Conservation (phyloP, 2,888 invertebrate genomes). For the Lochmaea crataegi region DNA sequence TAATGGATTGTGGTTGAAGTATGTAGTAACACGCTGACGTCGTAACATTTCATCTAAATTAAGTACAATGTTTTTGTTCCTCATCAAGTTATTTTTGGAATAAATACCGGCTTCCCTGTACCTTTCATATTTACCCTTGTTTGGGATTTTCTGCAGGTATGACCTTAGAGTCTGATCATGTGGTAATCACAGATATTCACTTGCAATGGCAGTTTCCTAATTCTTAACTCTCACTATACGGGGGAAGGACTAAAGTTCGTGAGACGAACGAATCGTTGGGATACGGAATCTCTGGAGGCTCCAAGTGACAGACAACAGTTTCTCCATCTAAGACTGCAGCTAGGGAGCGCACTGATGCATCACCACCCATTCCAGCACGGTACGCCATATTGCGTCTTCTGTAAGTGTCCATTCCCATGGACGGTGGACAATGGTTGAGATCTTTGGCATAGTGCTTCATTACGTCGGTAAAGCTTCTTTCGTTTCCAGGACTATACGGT, state of each 20-base stretch:
- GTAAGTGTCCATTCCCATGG: slow-evolving; percentile 67
- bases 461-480: slow-evolving; percentile 65
- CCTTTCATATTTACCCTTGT: slow-evolving; percentile 1
- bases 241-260: slow-evolving; percentile 70
- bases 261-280: slow-evolving; percentile 66
- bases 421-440: slow-evolving; percentile 65
- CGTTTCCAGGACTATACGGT: slow-evolving; percentile 78
- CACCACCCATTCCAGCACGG: slow-evolving; percentile 66
- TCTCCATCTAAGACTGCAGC: slow-evolving; percentile 88
- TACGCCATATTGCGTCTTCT: slow-evolving; percentile 62
- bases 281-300: slow-evolving; percentile 72
- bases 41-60: not conserved
- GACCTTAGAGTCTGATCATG: slow-evolving; percentile 64
- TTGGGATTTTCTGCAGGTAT: slow-evolving; percentile 47
- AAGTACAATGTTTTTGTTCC: not conserved
- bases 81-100: not conserved
- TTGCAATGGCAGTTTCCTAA: slow-evolving; percentile 64
- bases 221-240: slow-evolving; percentile 72
- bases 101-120: not conserved
- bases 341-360: slow-evolving; percentile 70
- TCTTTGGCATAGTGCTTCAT: slow-evolving; percentile 56
- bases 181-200: slow-evolving; percentile 67
- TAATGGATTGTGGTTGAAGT: not conserved
- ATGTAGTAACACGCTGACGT: not conserved
- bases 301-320: slow-evolving; percentile 87